Conservation (phyloP, 2,888 invertebrate species). For the Leptothorax acervorum region DNA sequence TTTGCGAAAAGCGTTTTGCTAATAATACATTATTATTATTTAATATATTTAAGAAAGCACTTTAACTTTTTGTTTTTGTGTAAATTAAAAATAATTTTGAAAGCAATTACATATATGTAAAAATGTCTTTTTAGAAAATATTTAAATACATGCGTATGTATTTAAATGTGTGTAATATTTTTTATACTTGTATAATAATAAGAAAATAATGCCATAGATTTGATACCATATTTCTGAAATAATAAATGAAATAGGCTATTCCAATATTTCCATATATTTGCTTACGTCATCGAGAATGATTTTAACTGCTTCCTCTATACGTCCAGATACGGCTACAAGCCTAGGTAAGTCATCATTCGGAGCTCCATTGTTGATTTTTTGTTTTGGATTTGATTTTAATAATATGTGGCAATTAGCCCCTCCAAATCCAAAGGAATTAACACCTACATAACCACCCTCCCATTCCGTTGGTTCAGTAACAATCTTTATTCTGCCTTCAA, state of each 20-base stretch:
- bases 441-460: slow-evolving; percentile 80
- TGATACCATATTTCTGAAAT: not conserved
- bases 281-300: slow-evolving; percentile 88
- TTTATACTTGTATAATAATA: too few species aligned
- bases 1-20: too few species aligned
- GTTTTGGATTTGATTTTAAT: slow-evolving; percentile 60
- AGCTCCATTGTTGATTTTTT: slow-evolving; percentile 86
- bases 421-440: slow-evolving; percentile 52
- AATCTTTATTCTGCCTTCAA: slow-evolving; percentile 64
- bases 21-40: too few species aligned
- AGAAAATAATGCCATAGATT: too few species aligned
- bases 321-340: slow-evolving; percentile 91
- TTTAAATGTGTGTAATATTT: too few species aligned
- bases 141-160: not conserved
- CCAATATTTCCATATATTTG: slow-evolving; percentile 7
- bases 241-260: not conserved
- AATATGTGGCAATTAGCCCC: slow-evolving; percentile 60
- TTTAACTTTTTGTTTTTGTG: too few species aligned
- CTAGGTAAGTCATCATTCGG: slow-evolving; percentile 90
- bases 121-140: too few species aligned
- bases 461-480: slow-evolving; percentile 60
- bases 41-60: too few species aligned
- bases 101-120: too few species aligned
- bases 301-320: slow-evolving; percentile 91
- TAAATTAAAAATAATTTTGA: too few species aligned